Evolutionary conservation across 2,113 vertebrate genomes (phyloP).

Genomic region (Carlito syrichta): DNA sequence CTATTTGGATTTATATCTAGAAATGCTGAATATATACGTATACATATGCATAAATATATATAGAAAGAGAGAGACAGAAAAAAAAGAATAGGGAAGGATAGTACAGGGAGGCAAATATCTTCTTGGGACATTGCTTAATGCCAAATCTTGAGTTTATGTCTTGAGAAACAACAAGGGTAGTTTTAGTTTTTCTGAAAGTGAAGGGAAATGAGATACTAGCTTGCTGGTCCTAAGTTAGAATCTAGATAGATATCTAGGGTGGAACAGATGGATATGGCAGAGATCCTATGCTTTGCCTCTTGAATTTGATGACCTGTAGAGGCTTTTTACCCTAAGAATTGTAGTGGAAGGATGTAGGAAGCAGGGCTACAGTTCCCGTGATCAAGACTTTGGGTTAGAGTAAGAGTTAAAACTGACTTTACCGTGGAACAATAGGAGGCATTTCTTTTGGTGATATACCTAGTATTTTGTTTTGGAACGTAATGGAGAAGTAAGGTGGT

Average conservation of each 20-base stretch:
- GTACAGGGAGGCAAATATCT: background rate
- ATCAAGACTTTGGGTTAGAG: background rate
- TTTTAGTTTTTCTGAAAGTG: background rate
- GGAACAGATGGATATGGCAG: background rate
- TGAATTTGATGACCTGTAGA: background rate
- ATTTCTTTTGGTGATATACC: background rate
- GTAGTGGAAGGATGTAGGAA: background rate
- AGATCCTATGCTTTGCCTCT: rapidly evolving
- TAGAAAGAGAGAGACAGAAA: background rate
- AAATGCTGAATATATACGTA: no score
- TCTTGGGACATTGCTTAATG: background rate
- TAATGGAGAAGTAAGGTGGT: background rate
- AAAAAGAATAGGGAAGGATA: background rate
- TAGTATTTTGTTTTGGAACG: background rate
- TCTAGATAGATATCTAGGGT: background rate
- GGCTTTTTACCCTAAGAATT: background rate
- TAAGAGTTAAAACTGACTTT: background rate
- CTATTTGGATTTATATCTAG: background rate
- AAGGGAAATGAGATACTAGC: background rate
- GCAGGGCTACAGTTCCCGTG: background rate
- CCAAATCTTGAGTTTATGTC: background rate
- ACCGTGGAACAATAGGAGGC: background rate
- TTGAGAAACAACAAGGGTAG: background rate
- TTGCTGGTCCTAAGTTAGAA: background rate
- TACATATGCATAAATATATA: rapidly evolving